Evolutionary conservation across 2,888 invertebrate species (phyloP).

Genomic region (Eilema sororculum): DNA sequence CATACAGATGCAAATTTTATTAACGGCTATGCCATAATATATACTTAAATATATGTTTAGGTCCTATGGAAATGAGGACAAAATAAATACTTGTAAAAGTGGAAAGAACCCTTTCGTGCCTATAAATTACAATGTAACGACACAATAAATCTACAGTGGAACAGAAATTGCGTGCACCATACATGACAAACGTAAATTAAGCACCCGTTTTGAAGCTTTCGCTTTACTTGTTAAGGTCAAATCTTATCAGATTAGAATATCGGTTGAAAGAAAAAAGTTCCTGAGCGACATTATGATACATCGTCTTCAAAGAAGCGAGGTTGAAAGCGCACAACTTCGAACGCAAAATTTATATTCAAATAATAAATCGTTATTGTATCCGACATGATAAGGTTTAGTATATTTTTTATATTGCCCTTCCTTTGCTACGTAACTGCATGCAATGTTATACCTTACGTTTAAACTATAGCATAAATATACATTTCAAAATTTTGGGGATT

Average conservation of each 20-base stretch:
- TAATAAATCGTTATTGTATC: slow-evolving; percentile 1
- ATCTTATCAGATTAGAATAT: slow-evolving; percentile 39
- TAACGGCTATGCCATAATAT: slow-evolving; percentile 5
- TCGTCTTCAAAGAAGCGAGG: background rate
- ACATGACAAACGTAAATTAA: slow-evolving; percentile 51
- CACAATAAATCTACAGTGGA: slow-evolving; percentile 45
- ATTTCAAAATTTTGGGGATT: too few relatives aligned
- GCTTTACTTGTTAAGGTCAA: slow-evolving; percentile 43
- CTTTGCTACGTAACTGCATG: background rate
- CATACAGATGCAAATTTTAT: slow-evolving; percentile 5
- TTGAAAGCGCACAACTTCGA: slow-evolving; percentile 4
- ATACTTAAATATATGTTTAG: slow-evolving; percentile 22
- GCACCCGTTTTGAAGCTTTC: slow-evolving; percentile 38
- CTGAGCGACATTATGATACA: background rate
- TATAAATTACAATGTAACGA: slow-evolving; percentile 51
- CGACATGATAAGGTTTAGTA: slow-evolving; percentile 1
- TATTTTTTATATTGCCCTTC: background rate
- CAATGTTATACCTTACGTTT: background rate
- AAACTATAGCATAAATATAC: background rate
- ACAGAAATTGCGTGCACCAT: slow-evolving; percentile 53
- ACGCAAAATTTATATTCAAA: background rate
- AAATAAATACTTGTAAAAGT: slow-evolving; percentile 44
- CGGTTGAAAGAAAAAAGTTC: slow-evolving; percentile 2
- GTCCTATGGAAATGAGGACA: slow-evolving; percentile 34
- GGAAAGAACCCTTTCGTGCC: slow-evolving; percentile 44